Evolutionary conservation across 2,797 vertebrate species (phyloP).

Genomic region (Tangara arthus): DNA sequence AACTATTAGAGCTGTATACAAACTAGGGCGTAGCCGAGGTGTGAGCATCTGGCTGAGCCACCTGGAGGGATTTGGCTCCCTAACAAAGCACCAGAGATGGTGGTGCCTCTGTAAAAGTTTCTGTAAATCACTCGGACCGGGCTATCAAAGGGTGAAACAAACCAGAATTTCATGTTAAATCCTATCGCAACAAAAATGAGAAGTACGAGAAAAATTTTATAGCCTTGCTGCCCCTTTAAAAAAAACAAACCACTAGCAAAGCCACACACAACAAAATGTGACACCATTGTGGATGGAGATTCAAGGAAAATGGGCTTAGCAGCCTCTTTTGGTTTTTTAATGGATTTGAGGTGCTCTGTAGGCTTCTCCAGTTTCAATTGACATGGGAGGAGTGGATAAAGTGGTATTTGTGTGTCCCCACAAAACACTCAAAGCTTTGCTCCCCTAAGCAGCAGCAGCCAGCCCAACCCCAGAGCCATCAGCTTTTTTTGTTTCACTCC

Average conservation of each 20-base stretch:
- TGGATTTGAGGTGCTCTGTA: neutral
- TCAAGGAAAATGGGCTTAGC: neutral
- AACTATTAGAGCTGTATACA: slow-evolving; percentile 77
- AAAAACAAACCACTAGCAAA: neutral
- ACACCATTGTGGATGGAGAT: neutral
- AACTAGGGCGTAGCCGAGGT: slow-evolving; percentile 73
- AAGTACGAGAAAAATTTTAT: neutral
- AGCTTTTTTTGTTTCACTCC: neutral
- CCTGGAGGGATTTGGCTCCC: slow-evolving; percentile 75
- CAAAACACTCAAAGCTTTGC: neutral
- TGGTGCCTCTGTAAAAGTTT: slow-evolving; percentile 56
- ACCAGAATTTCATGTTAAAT: slow-evolving; percentile 15
- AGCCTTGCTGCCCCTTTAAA: neutral
- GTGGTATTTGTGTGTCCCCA: neutral
- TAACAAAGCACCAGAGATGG: slow-evolving; percentile 73
- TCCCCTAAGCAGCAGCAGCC: neutral
- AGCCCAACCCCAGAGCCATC: neutral
- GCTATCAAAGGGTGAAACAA: slow-evolving; percentile 52
- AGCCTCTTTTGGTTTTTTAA: neutral
- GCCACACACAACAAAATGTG: neutral
- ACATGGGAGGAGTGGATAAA: neutral
- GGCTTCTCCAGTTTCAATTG: neutral
- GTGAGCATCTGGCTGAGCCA: slow-evolving; percentile 72
- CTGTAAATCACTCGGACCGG: slow-evolving; percentile 60
- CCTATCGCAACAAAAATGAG: neutral